A percentile compares a stretch with the other conserved stretches of the same genome.
Evolutionary conservation across 1,140 invertebrate genomes (phyloP).

Genomic region (Diorhabda elongata): DNA sequence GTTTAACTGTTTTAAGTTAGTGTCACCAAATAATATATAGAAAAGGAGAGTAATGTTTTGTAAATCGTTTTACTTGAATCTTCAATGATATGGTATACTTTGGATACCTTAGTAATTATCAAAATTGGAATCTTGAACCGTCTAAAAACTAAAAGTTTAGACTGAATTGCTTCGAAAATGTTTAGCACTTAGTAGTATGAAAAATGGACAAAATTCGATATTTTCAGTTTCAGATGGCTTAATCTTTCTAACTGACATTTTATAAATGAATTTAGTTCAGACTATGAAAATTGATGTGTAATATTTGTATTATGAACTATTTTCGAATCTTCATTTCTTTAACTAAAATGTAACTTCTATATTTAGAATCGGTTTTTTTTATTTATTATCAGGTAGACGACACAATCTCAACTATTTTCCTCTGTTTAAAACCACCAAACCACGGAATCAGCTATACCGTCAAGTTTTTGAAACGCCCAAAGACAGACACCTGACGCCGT

Average conservation of each 20-base stretch:
- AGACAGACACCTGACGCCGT: slow-evolving; percentile 30
- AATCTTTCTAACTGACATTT: not conserved
- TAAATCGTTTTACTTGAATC: not conserved
- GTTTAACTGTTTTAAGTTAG: not conserved
- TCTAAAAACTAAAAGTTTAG: too few relatives aligned
- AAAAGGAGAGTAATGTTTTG: not conserved
- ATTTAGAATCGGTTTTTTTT: not conserved
- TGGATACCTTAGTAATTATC: too few relatives aligned
- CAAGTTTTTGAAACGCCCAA: slow-evolving; percentile 31
- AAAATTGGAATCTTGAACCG: too few relatives aligned
- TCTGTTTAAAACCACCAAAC: not conserved
- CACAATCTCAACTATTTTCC: not conserved
- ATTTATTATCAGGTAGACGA: not conserved
- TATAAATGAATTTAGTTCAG: not conserved
- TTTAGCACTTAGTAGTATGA: too few relatives aligned
- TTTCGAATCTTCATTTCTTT: not conserved
- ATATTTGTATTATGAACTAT: not conserved
- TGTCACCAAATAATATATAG: not conserved
- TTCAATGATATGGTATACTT: not conserved
- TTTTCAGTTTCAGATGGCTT: too few relatives aligned
- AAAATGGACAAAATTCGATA: too few relatives aligned
- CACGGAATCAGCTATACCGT: slow-evolving; percentile 34
- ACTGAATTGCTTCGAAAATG: too few relatives aligned
- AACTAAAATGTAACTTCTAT: not conserved
- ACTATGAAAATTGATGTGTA: not conserved